Evolutionary conservation across 2,113 vertebrate genomes (phyloP).

Genomic region (Theristicus caerulescens): DNA sequence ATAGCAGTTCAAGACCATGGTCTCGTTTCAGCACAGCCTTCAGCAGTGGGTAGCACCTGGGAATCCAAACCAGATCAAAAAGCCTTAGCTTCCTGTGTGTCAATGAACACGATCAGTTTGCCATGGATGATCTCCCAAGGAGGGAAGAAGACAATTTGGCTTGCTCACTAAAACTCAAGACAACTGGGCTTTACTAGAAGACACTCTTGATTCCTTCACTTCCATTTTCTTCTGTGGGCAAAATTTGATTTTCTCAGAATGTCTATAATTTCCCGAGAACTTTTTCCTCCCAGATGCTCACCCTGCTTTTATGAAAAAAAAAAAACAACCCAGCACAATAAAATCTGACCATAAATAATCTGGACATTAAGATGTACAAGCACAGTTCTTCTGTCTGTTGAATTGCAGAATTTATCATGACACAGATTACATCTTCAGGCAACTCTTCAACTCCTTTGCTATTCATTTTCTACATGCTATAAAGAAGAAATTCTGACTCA

Average conservation of each 20-base stretch:
- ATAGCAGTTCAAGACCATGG: neutral
- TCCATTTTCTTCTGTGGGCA: neutral
- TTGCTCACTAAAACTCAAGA: neutral
- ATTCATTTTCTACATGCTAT: neutral
- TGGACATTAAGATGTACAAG: neutral
- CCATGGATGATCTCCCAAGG: neutral
- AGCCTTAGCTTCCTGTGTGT: neutral
- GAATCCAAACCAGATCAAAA: neutral
- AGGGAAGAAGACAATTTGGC: neutral
- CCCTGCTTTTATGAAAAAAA: neutral
- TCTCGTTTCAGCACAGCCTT: neutral
- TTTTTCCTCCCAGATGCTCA: neutral
- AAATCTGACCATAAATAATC: neutral
- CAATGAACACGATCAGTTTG: neutral
- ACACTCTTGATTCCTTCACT: neutral
- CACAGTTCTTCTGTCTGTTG: neutral
- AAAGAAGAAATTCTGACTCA: constrained; percentile 9
- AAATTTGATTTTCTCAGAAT: neutral
- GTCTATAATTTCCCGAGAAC: neutral
- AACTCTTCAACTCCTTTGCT: neutral
- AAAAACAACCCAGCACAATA: neutral
- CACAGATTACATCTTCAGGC: neutral
- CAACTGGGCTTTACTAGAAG: neutral
- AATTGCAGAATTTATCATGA: neutral
- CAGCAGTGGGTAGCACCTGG: neutral